A percentile compares a stretch with the other conserved stretches of the same genome.
phyloP scores from a whole-genome alignment of 2,888 invertebrate species.

The Schizaphis graminum region DNA sequence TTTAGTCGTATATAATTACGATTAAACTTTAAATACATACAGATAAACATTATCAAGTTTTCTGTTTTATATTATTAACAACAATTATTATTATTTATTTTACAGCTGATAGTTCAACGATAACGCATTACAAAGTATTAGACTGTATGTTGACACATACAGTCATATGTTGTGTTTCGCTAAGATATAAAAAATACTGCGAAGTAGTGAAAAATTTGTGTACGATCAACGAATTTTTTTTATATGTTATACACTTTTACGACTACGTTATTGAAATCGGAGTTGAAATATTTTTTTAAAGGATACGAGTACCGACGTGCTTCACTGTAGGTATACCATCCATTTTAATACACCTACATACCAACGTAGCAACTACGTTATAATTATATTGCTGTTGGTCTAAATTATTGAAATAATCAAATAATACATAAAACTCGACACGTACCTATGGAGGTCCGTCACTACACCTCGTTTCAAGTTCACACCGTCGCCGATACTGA shows the following conservation, averaged over 20 bases:
- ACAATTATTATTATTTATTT: conserved; percentile 3
- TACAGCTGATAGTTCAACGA: conserved; percentile 6
- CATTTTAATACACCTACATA: neutral
- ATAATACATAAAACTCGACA: neutral
- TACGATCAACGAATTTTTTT: conserved; percentile 9
- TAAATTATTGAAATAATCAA: neutral
- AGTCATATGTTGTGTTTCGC: neutral
- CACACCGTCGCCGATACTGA: neutral
- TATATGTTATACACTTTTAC: neutral
- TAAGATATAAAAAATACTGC: conserved; percentile 10
- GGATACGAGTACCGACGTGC: neutral
- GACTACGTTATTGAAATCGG: neutral
- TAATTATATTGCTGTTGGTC: neutral
- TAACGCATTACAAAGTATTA: conserved; percentile 18
- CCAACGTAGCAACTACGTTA: neutral
- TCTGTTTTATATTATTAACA: neutral
- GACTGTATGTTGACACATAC: conserved; percentile 13
- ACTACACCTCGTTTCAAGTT: neutral
- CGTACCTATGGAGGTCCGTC: neutral
- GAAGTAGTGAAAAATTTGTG: neutral
- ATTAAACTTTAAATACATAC: conserved; percentile 11
- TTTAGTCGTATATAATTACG: neutral
- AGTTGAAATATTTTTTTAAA: neutral
- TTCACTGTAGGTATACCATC: neutral
- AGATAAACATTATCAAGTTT: neutral